Base-by-base conservation (phyloP, 2,797 vertebrate species). In the Bradypus variegatus region DNA sequence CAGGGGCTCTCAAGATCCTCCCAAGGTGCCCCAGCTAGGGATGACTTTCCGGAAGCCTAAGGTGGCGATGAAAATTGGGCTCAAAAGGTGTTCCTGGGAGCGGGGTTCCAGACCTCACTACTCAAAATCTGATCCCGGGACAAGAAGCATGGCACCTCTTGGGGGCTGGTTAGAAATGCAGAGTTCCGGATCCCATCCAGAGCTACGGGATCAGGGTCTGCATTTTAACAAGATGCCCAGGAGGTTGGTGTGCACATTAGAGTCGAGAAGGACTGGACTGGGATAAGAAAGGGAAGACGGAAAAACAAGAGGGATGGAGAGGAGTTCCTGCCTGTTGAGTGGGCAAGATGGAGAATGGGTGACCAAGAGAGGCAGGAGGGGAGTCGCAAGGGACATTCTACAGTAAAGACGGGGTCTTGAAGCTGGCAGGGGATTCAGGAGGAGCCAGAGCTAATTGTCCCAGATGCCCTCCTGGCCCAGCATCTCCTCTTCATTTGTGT, bases 161-260 rank as follows among this genome's bases (percentile, higher is more conserved):
- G 12, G 50, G 36, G 3, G 4, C 8, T 55, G 89, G 62, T 87
- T 50, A 79, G 75, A 84, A 45, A 75, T 13, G 6, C 36, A 64
- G 62, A 64, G 62, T 36, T 70, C 73, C 55, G 19, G 72, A 8
- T 4, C 5, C 21, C 53, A 18, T 21, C 15, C 6, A 8, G 23
- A 60, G 48, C 8, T 3, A 23, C 8, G 50, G 13, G 19, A 21
- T 38, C 67, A 69, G 82, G 78, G 29, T 60, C 36, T 70, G 25
- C 36, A 6, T 48, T 76, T 64, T 45, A 75, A 62, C 48, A 36
- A 60, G 29, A 84, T 6, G 23, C 36, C 36, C 53, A 38, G 29
- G 15, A 12, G 45, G 38, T 29, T 18, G 1, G 0, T 55, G 45
- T 1, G 6, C 76, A 48, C 12, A 0, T 64, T 21, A 9, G 14